Evolutionary conservation across 2,113 vertebrate genomes (phyloP), one percentile per base, ranked within the genome.

Genomic region (Ictidomys tridecemlineatus): DNA sequence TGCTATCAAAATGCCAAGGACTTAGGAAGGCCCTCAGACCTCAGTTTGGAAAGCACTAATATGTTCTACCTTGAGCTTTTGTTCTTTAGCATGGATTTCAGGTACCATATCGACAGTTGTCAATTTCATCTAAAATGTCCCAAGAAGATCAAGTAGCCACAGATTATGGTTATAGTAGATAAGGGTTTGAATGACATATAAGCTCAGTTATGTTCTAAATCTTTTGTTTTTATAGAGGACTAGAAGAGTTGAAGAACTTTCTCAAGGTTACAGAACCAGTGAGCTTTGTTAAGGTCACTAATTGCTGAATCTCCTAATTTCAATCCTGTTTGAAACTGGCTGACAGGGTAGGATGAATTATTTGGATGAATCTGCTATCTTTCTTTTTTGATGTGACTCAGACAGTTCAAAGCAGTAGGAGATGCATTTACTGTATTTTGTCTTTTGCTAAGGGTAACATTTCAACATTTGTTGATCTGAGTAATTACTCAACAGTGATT

Each of bases 401-500:
- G 34, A 30, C 6, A 86, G 20, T 56, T 95, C 58, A 92, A 82
- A 74, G 45, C 45, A 82, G 45, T 56, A 20, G 13, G 32, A 48
- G 58, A 69, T 22, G 8, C 4, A 34, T 69, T 76, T 95, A 58
- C 26, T 11, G 26, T 24, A 24, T 56, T 48, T 92, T 58, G n/a
- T 13, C 13, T 39, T 88, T 74, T 39, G 18, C 17, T n/a, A 69
- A 69, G 67, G 32, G 67, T 34, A 16, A 69, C 32, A 16, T 69
- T 34, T 69, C 32, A 34, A 14, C 32, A 16, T 69, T 79, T 76
- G 56, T 32, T 65, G 32, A 45, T 73, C 67, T 39, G 58, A 92
- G 83, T 88, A 77, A 92, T 16, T 20, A 69, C 74, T 92, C 26
- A 67, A 83, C 17, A 88, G 24, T 69, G 28, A 86, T 51, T 86